These are phyloP conservation scores for Branchinecta lynchi DNA, from an alignment of 1,140 invertebrate species.

Conservation along the genomic window DNA sequence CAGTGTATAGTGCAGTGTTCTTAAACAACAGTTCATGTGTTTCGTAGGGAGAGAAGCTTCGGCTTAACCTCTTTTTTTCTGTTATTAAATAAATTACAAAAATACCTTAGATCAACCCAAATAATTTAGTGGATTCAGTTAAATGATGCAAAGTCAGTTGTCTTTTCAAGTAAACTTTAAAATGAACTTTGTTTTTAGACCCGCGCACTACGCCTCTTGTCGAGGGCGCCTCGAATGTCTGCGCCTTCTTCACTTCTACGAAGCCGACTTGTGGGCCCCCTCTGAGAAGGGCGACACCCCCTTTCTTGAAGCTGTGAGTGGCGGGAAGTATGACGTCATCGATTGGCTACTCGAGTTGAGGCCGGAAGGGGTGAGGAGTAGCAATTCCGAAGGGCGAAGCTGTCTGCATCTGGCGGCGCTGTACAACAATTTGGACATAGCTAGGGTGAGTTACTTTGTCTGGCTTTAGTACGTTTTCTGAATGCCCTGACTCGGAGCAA, in stretches of 20 bases:
- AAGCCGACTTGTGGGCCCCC: conserved; percentile 76
- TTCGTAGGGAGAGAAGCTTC: too few species aligned
- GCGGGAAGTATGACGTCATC: conserved; percentile 68
- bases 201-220: conserved; percentile 74
- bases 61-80: too few species aligned
- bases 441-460: conserved; percentile 41
- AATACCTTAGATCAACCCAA: too few species aligned
- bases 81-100: too few species aligned
- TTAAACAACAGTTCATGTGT: too few species aligned
- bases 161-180: too few species aligned
- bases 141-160: too few species aligned
- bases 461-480: too few species aligned
- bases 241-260: conserved; percentile 55
- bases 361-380: conserved; percentile 43
- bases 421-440: conserved; percentile 84
- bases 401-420: conserved; percentile 85
- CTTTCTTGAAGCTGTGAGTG: conserved; percentile 84
- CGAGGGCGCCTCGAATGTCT: conserved; percentile 83
- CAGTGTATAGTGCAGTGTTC: too few species aligned
- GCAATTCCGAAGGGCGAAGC: conserved; percentile 84
- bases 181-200: conserved; percentile 32
- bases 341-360: conserved; percentile 67
- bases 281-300: conserved; percentile 82
- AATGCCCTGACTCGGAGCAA: too few species aligned
- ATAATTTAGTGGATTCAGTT: too few species aligned